Evolutionary conservation across 2,113 vertebrate genomes (phyloP).

Genomic region (Chrysemys picta): DNA sequence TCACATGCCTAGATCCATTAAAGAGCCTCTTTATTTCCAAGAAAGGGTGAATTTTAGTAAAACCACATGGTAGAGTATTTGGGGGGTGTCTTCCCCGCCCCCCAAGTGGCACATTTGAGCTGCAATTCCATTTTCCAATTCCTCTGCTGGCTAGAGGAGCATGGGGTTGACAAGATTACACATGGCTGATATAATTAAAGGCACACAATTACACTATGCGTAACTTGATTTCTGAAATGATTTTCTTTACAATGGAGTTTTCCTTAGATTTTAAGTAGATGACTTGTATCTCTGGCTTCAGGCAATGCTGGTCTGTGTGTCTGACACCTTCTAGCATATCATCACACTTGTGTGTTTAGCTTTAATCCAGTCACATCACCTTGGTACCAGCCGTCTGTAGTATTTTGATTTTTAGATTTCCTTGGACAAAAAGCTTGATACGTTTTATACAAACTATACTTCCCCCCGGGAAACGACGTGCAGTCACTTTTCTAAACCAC

Average conservation of each 20-base stretch:
- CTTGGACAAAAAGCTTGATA: not conserved
- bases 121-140: not conserved
- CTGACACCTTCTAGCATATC: not conserved
- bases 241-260: not conserved
- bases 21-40: not conserved
- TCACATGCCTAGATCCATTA: not conserved
- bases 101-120: not conserved
- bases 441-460: not conserved
- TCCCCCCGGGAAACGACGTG: not conserved
- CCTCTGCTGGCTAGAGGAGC: not conserved
- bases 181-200: not conserved
- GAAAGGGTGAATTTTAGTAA: not conserved
- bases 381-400: not conserved
- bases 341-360: not conserved
- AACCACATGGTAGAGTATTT: not conserved
- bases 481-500: not conserved
- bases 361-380: not conserved
- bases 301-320: not conserved
- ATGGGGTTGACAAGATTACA: not conserved
- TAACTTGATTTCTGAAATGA: not conserved
- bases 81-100: no score
- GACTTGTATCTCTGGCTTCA: not conserved
- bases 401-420: not conserved
- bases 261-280: not conserved
- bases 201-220: not conserved